Percentiles rank a stretch among this genome's conserved stretches.
Evolutionary conservation across 1,140 invertebrate species (phyloP).

Genomic region (Cydia fagiglandana): DNA sequence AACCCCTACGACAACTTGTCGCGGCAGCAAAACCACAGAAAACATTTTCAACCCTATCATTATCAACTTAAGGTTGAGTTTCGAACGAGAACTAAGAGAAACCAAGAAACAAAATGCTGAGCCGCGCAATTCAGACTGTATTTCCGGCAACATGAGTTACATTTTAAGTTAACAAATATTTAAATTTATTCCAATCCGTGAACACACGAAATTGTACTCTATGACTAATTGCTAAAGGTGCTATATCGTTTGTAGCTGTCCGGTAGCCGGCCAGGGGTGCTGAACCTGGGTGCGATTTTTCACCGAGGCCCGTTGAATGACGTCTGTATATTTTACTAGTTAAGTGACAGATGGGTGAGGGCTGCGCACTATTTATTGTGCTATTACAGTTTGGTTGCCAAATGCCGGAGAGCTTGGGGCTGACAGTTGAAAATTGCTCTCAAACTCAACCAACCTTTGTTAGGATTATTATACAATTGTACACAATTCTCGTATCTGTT

Average conservation of each 20-base stretch:
- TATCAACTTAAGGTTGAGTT: slow-evolving; percentile 50
- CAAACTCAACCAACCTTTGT: slow-evolving; percentile 52
- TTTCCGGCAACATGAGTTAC: slow-evolving; percentile 78
- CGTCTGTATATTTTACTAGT: slow-evolving; percentile 79
- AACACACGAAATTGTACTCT: slow-evolving; percentile 57
- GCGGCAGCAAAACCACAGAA: slow-evolving; percentile 39
- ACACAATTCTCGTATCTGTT: slow-evolving; percentile 46
- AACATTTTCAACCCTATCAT: slow-evolving; percentile 40
- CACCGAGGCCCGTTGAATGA: slow-evolving; percentile 71
- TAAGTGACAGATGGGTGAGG: slow-evolving; percentile 77
- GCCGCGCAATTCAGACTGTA: slow-evolving; percentile 77
- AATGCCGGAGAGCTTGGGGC: slow-evolving; percentile 62
- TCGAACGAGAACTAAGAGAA: slow-evolving; percentile 44
- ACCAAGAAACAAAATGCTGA: slow-evolving; percentile 73
- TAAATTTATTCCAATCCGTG: slow-evolving; percentile 71
- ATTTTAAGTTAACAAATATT: slow-evolving; percentile 79
- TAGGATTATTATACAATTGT: slow-evolving; percentile 58
- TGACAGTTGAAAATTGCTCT: slow-evolving; percentile 73
- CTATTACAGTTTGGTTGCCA: slow-evolving; percentile 74
- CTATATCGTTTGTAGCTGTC: slow-evolving; percentile 28
- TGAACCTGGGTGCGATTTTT: slow-evolving; percentile 68
- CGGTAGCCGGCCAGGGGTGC: slow-evolving; percentile 54
- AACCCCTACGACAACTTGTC: slow-evolving; percentile 59
- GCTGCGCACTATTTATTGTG: slow-evolving; percentile 77
- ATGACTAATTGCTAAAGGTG: slow-evolving; percentile 38